These are phyloP conservation scores for Ailurus styani DNA, from an alignment of 2,113 vertebrate species.

Conservation along the genomic window DNA sequence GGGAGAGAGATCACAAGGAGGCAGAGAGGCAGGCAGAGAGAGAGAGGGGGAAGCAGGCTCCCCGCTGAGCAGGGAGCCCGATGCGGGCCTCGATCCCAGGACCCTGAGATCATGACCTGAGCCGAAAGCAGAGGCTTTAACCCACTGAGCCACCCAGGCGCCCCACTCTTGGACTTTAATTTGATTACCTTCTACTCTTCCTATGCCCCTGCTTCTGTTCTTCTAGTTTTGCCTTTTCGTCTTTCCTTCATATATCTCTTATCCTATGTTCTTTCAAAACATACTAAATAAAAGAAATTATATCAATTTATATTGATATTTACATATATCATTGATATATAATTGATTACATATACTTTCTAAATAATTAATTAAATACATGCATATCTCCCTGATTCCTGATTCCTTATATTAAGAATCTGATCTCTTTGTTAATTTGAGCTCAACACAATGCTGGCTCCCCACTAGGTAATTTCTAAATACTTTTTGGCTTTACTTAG, in stretches of 20 bases:
- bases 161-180: not conserved
- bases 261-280: not conserved
- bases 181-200: not conserved
- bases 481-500: not conserved
- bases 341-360: not conserved
- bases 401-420: not conserved
- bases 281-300: not conserved
- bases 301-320: not conserved
- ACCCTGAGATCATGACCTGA: too few species aligned
- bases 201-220: fast-evolving
- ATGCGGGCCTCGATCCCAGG: too few species aligned
- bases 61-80: too few species aligned
- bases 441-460: not conserved
- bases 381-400: not conserved
- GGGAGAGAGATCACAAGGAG: too few species aligned
- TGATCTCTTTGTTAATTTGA: not conserved
- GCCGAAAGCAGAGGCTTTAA: too few species aligned
- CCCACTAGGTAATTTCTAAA: not conserved
- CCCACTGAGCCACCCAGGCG: too few species aligned
- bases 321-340: not conserved
- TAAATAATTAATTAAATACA: not conserved
- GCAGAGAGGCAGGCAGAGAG: too few species aligned
- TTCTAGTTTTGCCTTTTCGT: not conserved
- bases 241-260: not conserved
- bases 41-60: too few species aligned